Conservation (phyloP, 2,113 vertebrate genomes). For the Sorex araneus region DNA sequence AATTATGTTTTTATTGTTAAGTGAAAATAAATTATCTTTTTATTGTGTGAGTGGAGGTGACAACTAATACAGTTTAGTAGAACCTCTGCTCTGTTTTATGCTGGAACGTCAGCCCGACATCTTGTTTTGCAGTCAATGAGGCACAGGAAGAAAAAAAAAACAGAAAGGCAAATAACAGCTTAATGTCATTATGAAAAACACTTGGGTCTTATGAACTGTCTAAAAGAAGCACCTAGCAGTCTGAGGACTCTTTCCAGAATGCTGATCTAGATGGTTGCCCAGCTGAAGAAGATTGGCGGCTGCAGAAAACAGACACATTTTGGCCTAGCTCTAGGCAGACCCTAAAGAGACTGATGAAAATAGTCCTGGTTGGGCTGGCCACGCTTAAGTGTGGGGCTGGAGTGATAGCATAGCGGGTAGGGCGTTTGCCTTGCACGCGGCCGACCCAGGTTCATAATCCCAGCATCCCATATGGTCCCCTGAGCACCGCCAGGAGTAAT, state of each 20-base stretch:
- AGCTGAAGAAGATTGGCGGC: neutral
- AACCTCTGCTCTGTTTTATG: neutral
- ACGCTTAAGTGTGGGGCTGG: no score
- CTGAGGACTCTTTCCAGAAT: neutral
- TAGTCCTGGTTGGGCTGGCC: neutral
- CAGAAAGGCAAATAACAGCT: slow-evolving; percentile 9
- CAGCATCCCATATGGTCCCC: no score
- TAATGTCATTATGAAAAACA: neutral
- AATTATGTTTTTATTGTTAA: neutral
- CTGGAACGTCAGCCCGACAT: neutral
- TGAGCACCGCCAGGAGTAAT: no score
- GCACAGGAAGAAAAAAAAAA: no score
- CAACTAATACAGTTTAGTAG: neutral
- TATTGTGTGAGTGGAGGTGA: neutral
- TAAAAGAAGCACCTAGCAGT: neutral
- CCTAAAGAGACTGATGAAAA: slow-evolving; percentile 8
- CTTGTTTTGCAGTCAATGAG: no score
- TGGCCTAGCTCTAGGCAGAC: neutral
- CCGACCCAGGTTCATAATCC: no score
- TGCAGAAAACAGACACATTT: neutral
- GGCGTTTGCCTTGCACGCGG: no score
- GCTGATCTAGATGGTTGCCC: neutral
- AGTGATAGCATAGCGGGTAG: no score
- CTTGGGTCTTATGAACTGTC: neutral
- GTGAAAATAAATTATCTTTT: no score